These are phyloP conservation scores for Ormyrus labotus DNA, from an alignment of 2,888 invertebrate species.

Conservation along the genomic window DNA sequence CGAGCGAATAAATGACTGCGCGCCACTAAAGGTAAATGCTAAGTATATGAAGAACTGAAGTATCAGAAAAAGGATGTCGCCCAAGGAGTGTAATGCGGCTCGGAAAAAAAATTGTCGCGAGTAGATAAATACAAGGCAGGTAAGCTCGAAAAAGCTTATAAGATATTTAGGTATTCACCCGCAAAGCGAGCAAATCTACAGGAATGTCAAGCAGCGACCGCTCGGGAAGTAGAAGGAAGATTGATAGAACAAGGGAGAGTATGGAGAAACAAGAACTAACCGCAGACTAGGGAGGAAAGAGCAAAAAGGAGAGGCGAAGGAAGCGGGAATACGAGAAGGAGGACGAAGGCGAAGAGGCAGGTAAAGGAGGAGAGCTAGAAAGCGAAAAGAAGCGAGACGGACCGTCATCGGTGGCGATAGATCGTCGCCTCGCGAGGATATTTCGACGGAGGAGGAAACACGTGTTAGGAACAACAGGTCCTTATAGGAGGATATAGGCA, in stretches of 20 bases:
- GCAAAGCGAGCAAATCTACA: constrained; percentile 38
- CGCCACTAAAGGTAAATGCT: background rate
- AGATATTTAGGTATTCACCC: constrained; percentile 51
- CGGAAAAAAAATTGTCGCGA: constrained; percentile 31
- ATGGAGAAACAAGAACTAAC: constrained; percentile 45
- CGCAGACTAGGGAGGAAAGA: constrained; percentile 44
- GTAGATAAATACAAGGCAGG: constrained; percentile 43
- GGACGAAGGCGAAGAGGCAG: constrained; percentile 40
- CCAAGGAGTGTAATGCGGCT: background rate
- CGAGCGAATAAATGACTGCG: too few relatives aligned
- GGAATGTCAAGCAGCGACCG: constrained; percentile 34
- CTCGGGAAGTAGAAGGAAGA: constrained; percentile 48
- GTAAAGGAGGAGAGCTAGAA: background rate
- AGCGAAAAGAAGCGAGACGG: constrained; percentile 65
- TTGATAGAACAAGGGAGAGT: constrained; percentile 54
- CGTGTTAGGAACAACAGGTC: constrained; percentile 73
- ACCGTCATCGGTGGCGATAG: constrained; percentile 74
- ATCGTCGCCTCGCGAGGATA: constrained; percentile 68
- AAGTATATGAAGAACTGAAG: constrained; percentile 15
- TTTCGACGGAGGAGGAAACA: constrained; percentile 68
- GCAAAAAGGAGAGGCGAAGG: constrained; percentile 40
- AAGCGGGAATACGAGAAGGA: constrained; percentile 46
- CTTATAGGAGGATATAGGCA: constrained; percentile 50
- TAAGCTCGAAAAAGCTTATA: constrained; percentile 31
- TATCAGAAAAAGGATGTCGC: constrained; percentile 18